Percentiles rank a stretch among this genome's conserved stretches.
These are phyloP conservation scores for Platyscapa corneri DNA, from an alignment of 1,140 invertebrate genomes.

Conservation along the genomic window DNA sequence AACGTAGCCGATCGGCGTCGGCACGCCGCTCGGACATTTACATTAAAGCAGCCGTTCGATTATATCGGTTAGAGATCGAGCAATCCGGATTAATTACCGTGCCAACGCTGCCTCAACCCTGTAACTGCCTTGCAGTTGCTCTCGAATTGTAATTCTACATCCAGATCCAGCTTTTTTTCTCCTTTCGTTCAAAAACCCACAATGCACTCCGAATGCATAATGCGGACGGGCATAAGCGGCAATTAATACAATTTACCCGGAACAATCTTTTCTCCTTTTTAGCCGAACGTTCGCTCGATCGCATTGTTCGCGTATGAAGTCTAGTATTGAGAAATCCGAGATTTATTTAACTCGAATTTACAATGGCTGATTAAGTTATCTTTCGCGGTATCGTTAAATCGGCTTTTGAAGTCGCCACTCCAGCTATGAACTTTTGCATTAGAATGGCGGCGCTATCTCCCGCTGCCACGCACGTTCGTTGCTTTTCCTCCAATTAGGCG, in stretches of 20 bases:
- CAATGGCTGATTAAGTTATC: conserved; percentile 39
- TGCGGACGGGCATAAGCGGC: conserved; percentile 15
- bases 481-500: background rate
- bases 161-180: conserved; percentile 15
- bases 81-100: conserved; percentile 46
- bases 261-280: conserved; percentile 11
- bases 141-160: conserved; percentile 33
- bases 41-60: conserved; percentile 39
- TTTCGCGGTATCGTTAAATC: conserved; percentile 12
- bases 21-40: conserved; percentile 15
- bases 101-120: background rate
- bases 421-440: background rate
- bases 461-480: background rate
- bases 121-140: background rate
- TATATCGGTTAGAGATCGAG: conserved; percentile 46
- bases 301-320: conserved; percentile 11
- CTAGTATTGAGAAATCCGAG: background rate
- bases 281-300: background rate
- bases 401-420: background rate
- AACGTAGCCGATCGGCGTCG: background rate
- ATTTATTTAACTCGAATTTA: conserved; percentile 36
- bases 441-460: background rate
- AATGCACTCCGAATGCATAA: conserved; percentile 44
- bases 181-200: conserved; percentile 28
- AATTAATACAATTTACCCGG: conserved; percentile 41